Base-by-base conservation (phyloP, 1,140 invertebrate genomes). In the Cyrtorhinus lividipennis region DNA sequence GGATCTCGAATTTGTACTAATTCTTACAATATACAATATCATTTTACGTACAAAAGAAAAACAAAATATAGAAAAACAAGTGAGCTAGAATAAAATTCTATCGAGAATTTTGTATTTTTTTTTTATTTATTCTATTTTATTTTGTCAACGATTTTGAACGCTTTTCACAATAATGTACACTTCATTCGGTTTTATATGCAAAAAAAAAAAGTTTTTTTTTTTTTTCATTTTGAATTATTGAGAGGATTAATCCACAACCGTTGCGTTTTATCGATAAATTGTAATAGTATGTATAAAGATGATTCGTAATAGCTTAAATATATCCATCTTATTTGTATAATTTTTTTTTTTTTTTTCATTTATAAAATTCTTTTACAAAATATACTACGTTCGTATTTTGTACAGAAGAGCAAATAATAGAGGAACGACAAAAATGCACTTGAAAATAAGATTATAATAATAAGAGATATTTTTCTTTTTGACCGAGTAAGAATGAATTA, bases 281-380 rank as follows among this genome's bases (percentile, higher is more conserved):
- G 15, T 38, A 15, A 38, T 15, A 5, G 30, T 15, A 38, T 38
- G 15, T 8, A 38, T 38, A 15, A 8, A 38, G 5, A 8, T 38
- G 5, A 38, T 38, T 38, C 15, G 5, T 38, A 8, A 38, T 38
- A 38, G 5, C 5, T 38, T 8, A 38, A 5, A 8, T 38, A 8
- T 38, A 38, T 38, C 48, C 18, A 22, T 22, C 5, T 53, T 53
- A 5, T 53, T 10, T 53, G 48, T 53, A 53, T 22, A 22, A 53
- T 15, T 8, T 15, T 53, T 15, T 53, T 38, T 38, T 38, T 38
- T 38, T 38, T 38, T 8, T 38, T 5, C 18, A 22, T 53, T 13
- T 53, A 53, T 53, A 53, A 53, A 53, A 53, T 53, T 53, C 48
- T 53, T 53, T 53, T 53, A 53, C 48, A 53, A 53, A 53, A 53